These are phyloP conservation scores for Andrena flavipes DNA, from an alignment of 2,888 invertebrate genomes.

Conservation along the genomic window DNA sequence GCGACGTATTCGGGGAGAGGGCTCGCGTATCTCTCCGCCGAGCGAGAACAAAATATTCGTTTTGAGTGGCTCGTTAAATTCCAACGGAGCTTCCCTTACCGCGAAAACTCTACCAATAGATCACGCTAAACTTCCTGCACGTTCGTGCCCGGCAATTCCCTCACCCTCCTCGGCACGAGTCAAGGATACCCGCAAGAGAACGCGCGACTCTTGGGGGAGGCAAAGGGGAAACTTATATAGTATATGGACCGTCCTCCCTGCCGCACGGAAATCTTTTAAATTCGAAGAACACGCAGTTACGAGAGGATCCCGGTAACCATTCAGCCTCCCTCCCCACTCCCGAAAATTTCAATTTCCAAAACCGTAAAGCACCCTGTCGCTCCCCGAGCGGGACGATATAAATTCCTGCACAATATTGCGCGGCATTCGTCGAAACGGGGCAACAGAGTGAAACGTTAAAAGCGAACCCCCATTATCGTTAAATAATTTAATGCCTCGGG, in stretches of 20 bases:
- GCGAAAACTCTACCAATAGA: slow-evolving; percentile 72
- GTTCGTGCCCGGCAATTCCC: slow-evolving; percentile 67
- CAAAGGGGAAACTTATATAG: slow-evolving; percentile 7
- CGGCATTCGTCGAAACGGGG: slow-evolving; percentile 27
- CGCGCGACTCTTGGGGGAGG: slow-evolving; percentile 26
- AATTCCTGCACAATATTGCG: slow-evolving; percentile 10
- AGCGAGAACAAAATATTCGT: slow-evolving; percentile 69
- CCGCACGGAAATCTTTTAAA: slow-evolving; percentile 59
- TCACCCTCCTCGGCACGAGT: slow-evolving; percentile 39
- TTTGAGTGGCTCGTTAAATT: slow-evolving; percentile 74
- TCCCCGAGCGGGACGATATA: background rate
- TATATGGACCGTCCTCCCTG: slow-evolving; percentile 1
- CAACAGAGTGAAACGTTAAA: slow-evolving; percentile 28
- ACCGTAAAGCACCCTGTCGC: background rate
- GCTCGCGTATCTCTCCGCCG: slow-evolving; percentile 9
- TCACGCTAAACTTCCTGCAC: slow-evolving; percentile 72
- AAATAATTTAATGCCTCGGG: slow-evolving; percentile 46
- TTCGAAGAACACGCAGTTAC: slow-evolving; percentile 15
- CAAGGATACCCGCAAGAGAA: slow-evolving; percentile 58
- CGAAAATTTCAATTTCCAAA: slow-evolving; percentile 30
- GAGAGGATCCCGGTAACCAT: background rate
- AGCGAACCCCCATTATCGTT: slow-evolving; percentile 47
- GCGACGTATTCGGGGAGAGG: background rate
- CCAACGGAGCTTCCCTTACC: slow-evolving; percentile 54
- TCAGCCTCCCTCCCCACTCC: background rate